phyloP scores from a whole-genome alignment of 2,888 invertebrate species.

The Dione juno region DNA sequence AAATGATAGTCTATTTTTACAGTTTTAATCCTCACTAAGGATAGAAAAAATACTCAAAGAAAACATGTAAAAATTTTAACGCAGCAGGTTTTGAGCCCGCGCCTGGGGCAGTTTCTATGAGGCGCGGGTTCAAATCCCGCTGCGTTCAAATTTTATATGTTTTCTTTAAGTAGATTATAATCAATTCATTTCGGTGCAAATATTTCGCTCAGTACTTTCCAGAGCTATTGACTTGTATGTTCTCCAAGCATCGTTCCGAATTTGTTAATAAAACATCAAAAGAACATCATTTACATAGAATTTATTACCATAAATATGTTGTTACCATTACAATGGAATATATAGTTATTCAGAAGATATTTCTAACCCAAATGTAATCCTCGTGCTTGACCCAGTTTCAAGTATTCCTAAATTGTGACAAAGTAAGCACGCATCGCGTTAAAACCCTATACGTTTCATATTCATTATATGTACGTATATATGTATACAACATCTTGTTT shows the following conservation, averaged over 20 bases:
- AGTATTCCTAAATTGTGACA: slow-evolving; percentile 23
- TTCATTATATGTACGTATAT: slow-evolving; percentile 1
- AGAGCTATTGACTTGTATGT: not conserved
- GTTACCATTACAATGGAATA: not conserved
- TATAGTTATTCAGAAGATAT: slow-evolving; percentile 2
- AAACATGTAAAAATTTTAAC: too few relatives aligned
- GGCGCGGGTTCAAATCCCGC: too few relatives aligned
- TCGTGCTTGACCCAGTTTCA: slow-evolving; percentile 25
- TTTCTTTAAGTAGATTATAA: not conserved
- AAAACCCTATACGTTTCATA: slow-evolving; percentile 23
- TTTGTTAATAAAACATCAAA: not conserved
- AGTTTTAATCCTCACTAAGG: too few relatives aligned
- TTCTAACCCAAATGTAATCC: slow-evolving; percentile 20
- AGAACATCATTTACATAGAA: slow-evolving; percentile 1
- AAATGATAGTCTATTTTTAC: too few relatives aligned
- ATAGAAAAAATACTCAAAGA: too few relatives aligned
- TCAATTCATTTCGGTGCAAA: not conserved
- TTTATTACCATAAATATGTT: not conserved
- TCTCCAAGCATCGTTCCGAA: not conserved
- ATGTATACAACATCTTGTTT: not conserved
- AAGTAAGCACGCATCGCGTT: slow-evolving; percentile 26
- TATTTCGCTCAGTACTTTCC: not conserved
- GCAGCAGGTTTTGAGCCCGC: too few relatives aligned
- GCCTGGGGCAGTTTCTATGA: too few relatives aligned
- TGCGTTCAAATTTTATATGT: too few relatives aligned